phyloP scores from a whole-genome alignment of 2,113 vertebrate species.

The Eudyptes chrysolophus region DNA sequence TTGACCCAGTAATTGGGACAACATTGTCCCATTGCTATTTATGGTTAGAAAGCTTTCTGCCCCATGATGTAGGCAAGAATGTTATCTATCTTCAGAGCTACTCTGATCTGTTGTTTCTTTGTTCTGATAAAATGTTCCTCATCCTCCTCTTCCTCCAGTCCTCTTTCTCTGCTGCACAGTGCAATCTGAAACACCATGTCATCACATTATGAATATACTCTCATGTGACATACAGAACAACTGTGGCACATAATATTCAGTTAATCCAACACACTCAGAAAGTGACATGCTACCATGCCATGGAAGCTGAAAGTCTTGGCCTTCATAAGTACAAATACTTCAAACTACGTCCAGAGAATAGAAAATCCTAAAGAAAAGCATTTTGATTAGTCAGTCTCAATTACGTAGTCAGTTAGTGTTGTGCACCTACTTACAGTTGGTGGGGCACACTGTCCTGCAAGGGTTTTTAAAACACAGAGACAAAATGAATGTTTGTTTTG shows the following conservation, averaged over 20 bases:
- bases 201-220: too few species aligned
- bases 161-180: background rate
- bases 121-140: background rate
- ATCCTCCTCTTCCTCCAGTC: background rate
- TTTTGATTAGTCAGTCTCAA: background rate
- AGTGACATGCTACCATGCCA: background rate
- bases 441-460: background rate
- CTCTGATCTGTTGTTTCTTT: background rate
- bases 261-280: background rate
- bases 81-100: background rate
- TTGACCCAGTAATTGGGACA: background rate
- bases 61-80: background rate
- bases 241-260: background rate
- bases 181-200: background rate
- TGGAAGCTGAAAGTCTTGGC: background rate
- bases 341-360: background rate
- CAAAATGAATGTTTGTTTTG: background rate
- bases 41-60: background rate
- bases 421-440: background rate
- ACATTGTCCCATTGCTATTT: background rate
- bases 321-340: background rate
- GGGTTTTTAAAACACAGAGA: background rate
- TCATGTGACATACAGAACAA: background rate
- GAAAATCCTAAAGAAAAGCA: background rate
- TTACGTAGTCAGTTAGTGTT: background rate